A percentile compares a stretch with the other conserved stretches of the same genome.
These are phyloP conservation scores for Argyresthia goedartella DNA, from an alignment of 2,888 invertebrate species.

Conservation along the genomic window DNA sequence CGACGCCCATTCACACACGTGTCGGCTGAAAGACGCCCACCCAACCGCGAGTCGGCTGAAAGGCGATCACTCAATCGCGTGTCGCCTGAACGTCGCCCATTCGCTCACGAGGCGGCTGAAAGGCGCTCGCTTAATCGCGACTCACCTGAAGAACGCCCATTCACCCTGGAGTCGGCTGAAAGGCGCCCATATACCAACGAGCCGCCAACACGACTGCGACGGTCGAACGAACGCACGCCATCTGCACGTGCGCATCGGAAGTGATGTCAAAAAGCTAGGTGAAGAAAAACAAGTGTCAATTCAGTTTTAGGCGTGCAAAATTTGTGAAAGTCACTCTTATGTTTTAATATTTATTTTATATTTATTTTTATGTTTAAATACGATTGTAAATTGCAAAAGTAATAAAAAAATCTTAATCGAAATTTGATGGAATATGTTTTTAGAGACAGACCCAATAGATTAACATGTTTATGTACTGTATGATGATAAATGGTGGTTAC, in stretches of 20 bases:
- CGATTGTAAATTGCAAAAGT: too few relatives aligned
- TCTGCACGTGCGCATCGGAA: constrained; percentile 15
- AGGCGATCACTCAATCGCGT: background rate
- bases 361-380: too few relatives aligned
- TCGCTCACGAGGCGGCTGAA: constrained; percentile 6
- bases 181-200: constrained; percentile 38
- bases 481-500: too few relatives aligned
- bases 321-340: background rate
- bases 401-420: too few relatives aligned
- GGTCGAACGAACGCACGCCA: constrained; percentile 27
- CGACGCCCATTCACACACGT: constrained; percentile 6
- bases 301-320: background rate
- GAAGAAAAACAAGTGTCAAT: background rate
- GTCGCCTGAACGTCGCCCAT: too few relatives aligned
- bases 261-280: background rate
- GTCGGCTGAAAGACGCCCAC: constrained; percentile 31
- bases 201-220: constrained; percentile 43
- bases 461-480: too few relatives aligned
- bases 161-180: constrained; percentile 23
- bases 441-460: too few relatives aligned
- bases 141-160: too few relatives aligned
- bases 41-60: constrained; percentile 31
- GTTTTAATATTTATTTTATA: background rate
- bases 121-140: background rate
- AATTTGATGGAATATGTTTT: too few relatives aligned